These are phyloP conservation scores for Merluccius polli DNA, from an alignment of 2,797 vertebrate species.

Conservation along the genomic window DNA sequence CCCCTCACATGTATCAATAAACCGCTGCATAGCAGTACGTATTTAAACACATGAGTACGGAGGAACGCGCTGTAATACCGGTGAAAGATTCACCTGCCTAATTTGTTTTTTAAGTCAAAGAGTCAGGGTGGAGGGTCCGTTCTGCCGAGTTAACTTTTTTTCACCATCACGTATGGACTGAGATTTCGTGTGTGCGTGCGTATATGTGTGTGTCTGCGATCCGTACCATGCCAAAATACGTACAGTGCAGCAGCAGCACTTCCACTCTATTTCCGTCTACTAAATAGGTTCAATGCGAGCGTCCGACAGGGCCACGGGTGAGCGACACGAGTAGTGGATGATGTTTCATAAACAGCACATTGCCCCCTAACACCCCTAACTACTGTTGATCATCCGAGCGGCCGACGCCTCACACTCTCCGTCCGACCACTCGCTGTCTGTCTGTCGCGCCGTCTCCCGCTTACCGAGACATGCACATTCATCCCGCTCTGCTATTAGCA, in stretches of 20 bases:
- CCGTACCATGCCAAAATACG: neutral
- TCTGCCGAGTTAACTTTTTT: too few species aligned
- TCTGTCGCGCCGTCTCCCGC: slow-evolving; percentile 18
- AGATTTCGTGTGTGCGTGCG: slow-evolving; percentile 23
- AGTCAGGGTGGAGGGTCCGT: too few species aligned
- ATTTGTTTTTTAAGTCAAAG: too few species aligned
- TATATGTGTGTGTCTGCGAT: neutral
- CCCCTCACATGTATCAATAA: too few species aligned
- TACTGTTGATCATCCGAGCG: slow-evolving; percentile 42
- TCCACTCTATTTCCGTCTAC: neutral
- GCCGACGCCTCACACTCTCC: slow-evolving; percentile 32
- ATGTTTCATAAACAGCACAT: slow-evolving; percentile 36
- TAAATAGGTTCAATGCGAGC: neutral
- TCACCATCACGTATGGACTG: slow-evolving; percentile 26
- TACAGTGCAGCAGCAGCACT: neutral
- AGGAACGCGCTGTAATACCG: too few species aligned
- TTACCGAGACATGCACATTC: slow-evolving; percentile 43
- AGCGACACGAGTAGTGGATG: neutral
- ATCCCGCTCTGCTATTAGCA: slow-evolving; percentile 47
- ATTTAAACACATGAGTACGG: too few species aligned
- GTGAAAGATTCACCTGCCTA: too few species aligned
- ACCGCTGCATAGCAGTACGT: too few species aligned
- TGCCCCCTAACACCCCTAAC: slow-evolving; percentile 43
- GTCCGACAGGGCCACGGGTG: neutral
- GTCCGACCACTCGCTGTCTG: slow-evolving; percentile 30